Conservation (phyloP, 2,113 vertebrate species). For the Cyprinodon brontotheroides region DNA sequence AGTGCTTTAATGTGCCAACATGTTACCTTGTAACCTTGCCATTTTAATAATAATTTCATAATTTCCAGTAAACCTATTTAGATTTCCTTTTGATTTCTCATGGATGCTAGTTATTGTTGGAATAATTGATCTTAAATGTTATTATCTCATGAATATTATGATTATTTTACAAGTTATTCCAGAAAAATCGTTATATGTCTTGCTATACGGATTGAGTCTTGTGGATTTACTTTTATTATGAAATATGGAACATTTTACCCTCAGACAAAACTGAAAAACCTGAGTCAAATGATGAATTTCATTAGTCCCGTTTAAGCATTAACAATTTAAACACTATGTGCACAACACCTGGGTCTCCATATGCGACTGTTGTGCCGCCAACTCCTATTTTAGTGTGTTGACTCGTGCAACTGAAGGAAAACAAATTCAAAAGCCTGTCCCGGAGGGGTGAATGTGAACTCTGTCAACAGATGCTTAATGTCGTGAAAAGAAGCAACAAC, state of each 20-base stretch:
- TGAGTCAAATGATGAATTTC: not conserved
- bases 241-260: not conserved
- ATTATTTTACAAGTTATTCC: not conserved
- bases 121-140: not conserved
- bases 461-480: constrained; percentile 77
- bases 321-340: constrained; percentile 10
- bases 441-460: constrained; percentile 60
- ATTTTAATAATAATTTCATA: not conserved
- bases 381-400: constrained; percentile 30
- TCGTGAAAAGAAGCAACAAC: constrained; percentile 49
- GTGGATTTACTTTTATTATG: not conserved
- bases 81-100: not conserved
- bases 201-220: not conserved
- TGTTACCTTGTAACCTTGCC: not conserved
- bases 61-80: not conserved
- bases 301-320: constrained; percentile 2
- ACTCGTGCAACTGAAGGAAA: constrained; percentile 49
- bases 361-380: constrained; percentile 32
- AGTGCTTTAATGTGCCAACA: not conserved
- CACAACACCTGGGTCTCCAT: constrained; percentile 24
- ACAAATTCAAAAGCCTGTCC: constrained; percentile 61
- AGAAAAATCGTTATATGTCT: not conserved
- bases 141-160: not conserved
- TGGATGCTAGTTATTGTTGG: not conserved
- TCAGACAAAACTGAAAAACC: not conserved